These are phyloP conservation scores for Morinoia aosen DNA, from an alignment of 2,888 invertebrate species.

Conservation along the genomic window DNA sequence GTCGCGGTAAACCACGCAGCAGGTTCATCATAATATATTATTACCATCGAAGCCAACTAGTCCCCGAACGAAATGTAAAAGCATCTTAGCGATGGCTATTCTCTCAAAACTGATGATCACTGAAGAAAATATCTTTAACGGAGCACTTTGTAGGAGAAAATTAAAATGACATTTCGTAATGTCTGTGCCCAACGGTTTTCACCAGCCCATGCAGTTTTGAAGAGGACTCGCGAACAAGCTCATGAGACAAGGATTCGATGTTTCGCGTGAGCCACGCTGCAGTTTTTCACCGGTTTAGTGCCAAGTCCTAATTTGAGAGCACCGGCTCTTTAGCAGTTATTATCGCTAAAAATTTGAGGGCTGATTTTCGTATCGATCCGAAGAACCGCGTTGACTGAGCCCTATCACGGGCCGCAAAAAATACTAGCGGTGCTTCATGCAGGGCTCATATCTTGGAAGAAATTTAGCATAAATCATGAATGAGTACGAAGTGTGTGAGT, in stretches of 20 bases:
- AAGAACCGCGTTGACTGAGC: neutral
- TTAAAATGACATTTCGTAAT: slow-evolving; percentile 1
- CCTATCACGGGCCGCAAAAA: neutral
- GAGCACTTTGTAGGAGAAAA: neutral
- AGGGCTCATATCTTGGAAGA: neutral
- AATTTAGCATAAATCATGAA: neutral
- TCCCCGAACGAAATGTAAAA: neutral
- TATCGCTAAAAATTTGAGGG: neutral
- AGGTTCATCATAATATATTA: neutral
- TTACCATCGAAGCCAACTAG: neutral
- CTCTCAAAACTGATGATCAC: neutral
- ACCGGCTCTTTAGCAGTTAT: slow-evolving; percentile 31
- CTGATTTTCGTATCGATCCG: neutral
- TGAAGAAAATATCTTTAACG: neutral
- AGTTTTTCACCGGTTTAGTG: neutral
- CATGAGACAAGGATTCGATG: neutral
- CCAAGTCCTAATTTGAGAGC: slow-evolving; percentile 7
- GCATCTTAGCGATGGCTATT: neutral
- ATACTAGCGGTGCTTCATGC: neutral
- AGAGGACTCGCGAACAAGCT: neutral
- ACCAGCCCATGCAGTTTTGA: neutral
- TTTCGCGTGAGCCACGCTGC: neutral
- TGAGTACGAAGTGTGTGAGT: neutral
- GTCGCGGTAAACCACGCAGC: neutral
- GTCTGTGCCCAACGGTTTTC: neutral